Evolutionary conservation across 2,888 invertebrate genomes (phyloP).

Genomic region (Caprella mutica): DNA sequence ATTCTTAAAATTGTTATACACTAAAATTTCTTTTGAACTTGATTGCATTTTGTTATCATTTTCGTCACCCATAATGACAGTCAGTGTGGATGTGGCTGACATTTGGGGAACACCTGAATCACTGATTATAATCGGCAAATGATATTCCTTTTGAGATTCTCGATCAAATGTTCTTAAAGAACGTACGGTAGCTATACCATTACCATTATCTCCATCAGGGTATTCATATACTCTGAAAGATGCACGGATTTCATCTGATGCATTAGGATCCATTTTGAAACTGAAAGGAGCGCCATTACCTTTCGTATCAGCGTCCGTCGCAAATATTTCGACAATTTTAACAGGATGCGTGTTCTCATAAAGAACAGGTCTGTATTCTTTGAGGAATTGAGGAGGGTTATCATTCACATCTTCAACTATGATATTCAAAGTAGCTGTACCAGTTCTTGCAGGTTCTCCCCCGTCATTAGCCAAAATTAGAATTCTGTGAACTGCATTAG

Average conservation of each 20-base stretch:
- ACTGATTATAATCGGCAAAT: conserved; percentile 92
- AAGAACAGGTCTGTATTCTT: conserved; percentile 58
- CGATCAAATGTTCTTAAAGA: conserved; percentile 86
- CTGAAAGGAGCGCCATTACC: conserved; percentile 96
- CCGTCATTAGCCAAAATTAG: conserved; percentile 92
- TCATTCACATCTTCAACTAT: conserved; percentile 92
- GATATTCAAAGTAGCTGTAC: conserved; percentile 83
- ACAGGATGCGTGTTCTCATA: conserved; percentile 84
- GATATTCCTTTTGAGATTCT: conserved; percentile 89
- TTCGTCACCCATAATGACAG: conserved; percentile 92
- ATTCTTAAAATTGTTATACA: conserved; percentile 70
- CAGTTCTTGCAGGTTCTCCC: conserved; percentile 82
- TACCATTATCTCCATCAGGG: conserved; percentile 91
- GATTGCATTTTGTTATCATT: conserved; percentile 99
- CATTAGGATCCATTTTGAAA: conserved; percentile 82
- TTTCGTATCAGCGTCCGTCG: conserved; percentile 87
- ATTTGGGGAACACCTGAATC: conserved; percentile 93
- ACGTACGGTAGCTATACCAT: conserved; percentile 94
- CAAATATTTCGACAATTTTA: conserved; percentile 82
- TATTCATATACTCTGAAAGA: conserved; percentile 95
- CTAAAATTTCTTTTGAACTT: conserved; percentile 88
- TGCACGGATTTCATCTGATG: conserved; percentile 81
- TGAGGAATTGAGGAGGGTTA: conserved; percentile 79
- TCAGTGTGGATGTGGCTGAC: conserved; percentile 90
- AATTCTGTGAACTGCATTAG: conserved; percentile 87